phyloP scores from a whole-genome alignment of 2,888 invertebrate species.

The Drosophila ustulata region DNA sequence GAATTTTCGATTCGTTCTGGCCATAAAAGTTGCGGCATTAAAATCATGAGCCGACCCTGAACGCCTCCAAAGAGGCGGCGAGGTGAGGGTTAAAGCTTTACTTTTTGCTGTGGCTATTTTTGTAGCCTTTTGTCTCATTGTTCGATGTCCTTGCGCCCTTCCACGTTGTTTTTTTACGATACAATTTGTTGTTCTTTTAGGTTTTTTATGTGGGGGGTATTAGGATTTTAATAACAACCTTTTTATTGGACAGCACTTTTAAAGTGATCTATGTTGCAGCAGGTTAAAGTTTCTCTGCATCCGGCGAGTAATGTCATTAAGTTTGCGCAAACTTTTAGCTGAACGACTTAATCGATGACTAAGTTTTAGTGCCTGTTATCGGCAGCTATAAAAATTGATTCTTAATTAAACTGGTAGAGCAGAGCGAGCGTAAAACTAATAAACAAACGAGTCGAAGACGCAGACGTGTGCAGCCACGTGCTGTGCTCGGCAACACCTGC shows the following conservation, averaged over 20 bases:
- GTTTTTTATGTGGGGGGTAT: constrained; percentile 65
- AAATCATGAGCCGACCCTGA: constrained; percentile 47
- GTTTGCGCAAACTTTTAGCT: constrained; percentile 59
- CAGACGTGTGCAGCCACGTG: constrained; percentile 31
- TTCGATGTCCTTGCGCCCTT: constrained; percentile 55
- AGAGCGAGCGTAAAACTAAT: constrained; percentile 40
- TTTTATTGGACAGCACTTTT: constrained; percentile 21
- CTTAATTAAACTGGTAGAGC: constrained; percentile 70
- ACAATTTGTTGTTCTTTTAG: constrained; percentile 70
- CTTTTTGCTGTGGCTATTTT: constrained; percentile 52
- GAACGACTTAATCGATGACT: constrained; percentile 72
- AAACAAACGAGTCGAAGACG: constrained; percentile 31
- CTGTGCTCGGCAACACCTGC: constrained; percentile 45
- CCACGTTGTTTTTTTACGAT: constrained; percentile 61
- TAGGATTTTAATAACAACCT: constrained; percentile 73
- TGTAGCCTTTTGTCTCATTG: constrained; percentile 59
- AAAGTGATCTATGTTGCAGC: constrained; percentile 36
- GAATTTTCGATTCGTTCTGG: constrained; percentile 70
- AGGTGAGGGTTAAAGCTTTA: constrained; percentile 7
- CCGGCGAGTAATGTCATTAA: constrained; percentile 65
- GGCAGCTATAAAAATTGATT: constrained; percentile 74
- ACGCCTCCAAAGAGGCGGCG: constrained; percentile 15
- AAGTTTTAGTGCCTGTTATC: constrained; percentile 64
- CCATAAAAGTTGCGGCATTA: constrained; percentile 61
- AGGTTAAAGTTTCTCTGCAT: constrained; percentile 16